Conservation (phyloP, 2,797 vertebrate genomes). For the Anisognathus igniventris region DNA sequence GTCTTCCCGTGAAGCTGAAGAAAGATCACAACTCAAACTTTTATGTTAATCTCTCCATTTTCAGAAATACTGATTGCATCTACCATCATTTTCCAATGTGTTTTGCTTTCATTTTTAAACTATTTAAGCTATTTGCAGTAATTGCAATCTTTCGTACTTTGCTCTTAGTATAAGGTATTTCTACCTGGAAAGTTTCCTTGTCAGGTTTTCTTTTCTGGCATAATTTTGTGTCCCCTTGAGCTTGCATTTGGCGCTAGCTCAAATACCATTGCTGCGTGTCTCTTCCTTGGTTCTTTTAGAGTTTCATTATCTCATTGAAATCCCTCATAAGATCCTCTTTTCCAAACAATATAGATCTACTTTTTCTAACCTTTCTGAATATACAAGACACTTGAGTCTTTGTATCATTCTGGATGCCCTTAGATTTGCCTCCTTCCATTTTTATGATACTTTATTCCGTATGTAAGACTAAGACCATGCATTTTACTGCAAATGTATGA, state of each 20-base stretch:
- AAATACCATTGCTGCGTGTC: background rate
- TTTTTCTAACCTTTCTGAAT: slow-evolving; percentile 19
- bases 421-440: background rate
- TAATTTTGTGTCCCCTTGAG: background rate
- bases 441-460: background rate
- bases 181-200: background rate
- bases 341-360: background rate
- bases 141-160: background rate
- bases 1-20: background rate
- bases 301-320: background rate
- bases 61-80: background rate
- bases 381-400: background rate
- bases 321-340: background rate
- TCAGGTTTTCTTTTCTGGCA: background rate
- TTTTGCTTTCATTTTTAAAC: background rate
- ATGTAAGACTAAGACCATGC: background rate
- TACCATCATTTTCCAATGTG: background rate
- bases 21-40: background rate
- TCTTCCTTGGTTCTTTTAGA: background rate
- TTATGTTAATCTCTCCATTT: background rate
- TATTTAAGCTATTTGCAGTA: background rate
- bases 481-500: background rate
- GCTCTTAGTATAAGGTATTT: background rate
- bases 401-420: background rate
- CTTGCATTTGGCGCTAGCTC: background rate